These are phyloP conservation scores for Psilopsiagon aymara DNA, from an alignment of 2,113 vertebrate species.

Conservation along the genomic window DNA sequence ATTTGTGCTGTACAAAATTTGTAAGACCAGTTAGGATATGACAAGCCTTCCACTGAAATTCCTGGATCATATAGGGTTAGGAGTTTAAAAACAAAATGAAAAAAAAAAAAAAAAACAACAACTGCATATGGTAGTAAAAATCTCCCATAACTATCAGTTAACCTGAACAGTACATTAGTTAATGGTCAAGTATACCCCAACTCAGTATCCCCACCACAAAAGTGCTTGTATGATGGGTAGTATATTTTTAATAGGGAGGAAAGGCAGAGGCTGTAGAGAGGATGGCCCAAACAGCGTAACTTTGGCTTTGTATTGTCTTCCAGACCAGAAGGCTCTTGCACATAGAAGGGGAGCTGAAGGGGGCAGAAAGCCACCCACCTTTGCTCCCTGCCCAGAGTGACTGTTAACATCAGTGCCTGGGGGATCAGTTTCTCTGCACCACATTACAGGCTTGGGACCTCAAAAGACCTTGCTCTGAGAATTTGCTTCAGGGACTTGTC, in stretches of 20 bases:
- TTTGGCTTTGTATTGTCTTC: not conserved
- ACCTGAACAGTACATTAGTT: not conserved
- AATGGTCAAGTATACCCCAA: not conserved
- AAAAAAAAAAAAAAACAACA: not conserved
- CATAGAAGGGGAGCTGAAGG: not conserved
- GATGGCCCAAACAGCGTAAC: not conserved
- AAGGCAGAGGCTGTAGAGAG: not conserved
- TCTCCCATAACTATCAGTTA: not conserved
- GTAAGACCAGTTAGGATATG: not conserved
- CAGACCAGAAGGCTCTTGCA: not conserved
- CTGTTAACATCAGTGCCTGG: not conserved
- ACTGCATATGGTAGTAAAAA: not conserved
- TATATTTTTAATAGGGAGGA: not conserved
- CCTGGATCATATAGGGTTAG: not conserved
- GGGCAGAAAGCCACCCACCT: not conserved
- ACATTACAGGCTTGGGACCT: not conserved
- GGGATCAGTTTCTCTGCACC: not conserved
- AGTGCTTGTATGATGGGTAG: not conserved
- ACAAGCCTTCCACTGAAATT: not conserved
- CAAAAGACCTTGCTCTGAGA: not conserved
- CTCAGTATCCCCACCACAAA: not conserved
- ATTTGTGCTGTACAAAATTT: not conserved
- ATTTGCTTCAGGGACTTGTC: not conserved
- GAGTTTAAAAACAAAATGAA: not conserved
- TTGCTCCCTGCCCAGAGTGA: not conserved